phyloP scores from a whole-genome alignment of 2,113 vertebrate genomes.

The Galeopterus variegatus region DNA sequence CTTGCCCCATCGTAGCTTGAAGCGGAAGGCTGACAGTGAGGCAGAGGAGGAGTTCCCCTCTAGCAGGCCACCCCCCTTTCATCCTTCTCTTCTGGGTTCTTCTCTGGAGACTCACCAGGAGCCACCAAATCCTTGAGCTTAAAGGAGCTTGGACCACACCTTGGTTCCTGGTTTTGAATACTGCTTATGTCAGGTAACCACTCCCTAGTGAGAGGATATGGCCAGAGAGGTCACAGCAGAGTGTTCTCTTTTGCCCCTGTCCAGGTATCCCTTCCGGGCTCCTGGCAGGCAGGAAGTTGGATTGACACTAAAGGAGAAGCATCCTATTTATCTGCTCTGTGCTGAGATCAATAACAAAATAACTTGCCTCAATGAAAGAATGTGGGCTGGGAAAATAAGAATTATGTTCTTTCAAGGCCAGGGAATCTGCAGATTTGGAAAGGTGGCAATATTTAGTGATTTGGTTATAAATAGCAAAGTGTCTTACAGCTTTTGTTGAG shows the following conservation, averaged over 20 bases:
- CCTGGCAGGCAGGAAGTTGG: neutral
- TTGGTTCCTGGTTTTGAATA: conserved; percentile 67
- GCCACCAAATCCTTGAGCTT: conserved; percentile 21
- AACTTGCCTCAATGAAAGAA: conserved; percentile 33
- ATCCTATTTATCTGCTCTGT: neutral
- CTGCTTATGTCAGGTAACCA: conserved; percentile 5
- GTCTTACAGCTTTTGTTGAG: neutral
- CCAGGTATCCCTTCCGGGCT: neutral
- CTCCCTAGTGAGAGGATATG: neutral
- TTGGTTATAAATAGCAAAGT: conserved; percentile 4
- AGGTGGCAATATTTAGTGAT: conserved; percentile 19
- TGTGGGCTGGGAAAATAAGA: neutral
- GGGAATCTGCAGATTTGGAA: conserved; percentile 38
- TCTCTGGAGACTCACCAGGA: conserved; percentile 23
- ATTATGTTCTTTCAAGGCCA: conserved; percentile 9
- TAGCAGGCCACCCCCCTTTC: neutral
- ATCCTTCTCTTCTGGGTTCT: conserved; percentile 44
- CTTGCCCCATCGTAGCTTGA: conserved; percentile 60
- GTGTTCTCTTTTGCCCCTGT: conserved; percentile 1
- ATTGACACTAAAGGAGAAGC: neutral
- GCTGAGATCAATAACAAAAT: conserved; percentile 43
- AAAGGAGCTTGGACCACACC: conserved; percentile 45
- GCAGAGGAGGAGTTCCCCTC: neutral
- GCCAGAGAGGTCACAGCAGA: conserved; percentile 1
- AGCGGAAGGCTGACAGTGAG: conserved; percentile 56